Conservation (phyloP, 2,797 vertebrate species). For the Pteronotus mesoamericanus region DNA sequence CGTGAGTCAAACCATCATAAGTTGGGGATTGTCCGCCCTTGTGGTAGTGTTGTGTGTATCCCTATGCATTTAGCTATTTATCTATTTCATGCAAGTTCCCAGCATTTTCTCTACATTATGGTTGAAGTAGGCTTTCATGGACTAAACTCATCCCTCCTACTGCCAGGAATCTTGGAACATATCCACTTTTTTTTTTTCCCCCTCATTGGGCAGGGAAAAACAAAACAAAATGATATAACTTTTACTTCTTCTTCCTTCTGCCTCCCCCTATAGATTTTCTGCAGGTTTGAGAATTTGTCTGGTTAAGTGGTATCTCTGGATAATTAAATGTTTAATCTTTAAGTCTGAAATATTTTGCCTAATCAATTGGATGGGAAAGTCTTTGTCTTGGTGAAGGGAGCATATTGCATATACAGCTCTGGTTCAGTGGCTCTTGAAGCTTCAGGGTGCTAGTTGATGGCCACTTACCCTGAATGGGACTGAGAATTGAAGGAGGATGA, state of each 20-base stretch:
- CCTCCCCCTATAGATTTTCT: not conserved
- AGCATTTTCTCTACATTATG: not conserved
- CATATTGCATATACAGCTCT: not conserved
- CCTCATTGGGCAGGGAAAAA: not conserved
- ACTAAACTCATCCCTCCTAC: not conserved
- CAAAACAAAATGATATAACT: not conserved
- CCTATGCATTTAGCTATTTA: not conserved
- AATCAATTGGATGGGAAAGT: not conserved
- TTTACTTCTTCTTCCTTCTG: not conserved
- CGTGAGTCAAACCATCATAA: not conserved
- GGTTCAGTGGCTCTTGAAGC: not conserved
- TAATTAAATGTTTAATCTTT: slow-evolving; percentile 4
- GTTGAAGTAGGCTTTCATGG: not conserved
- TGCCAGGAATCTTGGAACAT: not conserved
- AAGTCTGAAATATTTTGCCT: not conserved
- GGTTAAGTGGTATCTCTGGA: not conserved
- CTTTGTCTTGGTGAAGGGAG: not conserved
- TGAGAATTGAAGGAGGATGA: not conserved
- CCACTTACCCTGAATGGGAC: not conserved
- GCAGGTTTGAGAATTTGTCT: not conserved
- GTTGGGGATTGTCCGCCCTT: not conserved
- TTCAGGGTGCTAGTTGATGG: not conserved
- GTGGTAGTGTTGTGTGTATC: not conserved
- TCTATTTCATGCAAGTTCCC: not conserved
- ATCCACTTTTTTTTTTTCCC: not conserved